Evolutionary conservation across 2,797 vertebrate genomes (phyloP).

Genomic region (Lateolabrax maculatus): DNA sequence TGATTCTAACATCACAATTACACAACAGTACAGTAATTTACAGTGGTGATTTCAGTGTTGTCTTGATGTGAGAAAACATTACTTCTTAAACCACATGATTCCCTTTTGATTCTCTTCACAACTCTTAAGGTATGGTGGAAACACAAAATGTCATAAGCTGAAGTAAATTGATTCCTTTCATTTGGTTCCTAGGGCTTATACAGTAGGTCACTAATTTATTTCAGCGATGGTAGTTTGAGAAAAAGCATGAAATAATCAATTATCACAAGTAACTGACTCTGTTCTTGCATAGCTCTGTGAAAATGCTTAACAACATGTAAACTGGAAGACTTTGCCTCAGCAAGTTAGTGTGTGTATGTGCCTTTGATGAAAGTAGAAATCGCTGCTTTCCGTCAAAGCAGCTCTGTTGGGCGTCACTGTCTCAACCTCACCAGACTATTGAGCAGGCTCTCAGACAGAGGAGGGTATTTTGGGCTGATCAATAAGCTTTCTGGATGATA

Average conservation of each 20-base stretch:
- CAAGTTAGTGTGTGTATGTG: background rate
- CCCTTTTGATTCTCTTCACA: conserved; percentile 2
- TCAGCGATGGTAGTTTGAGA: background rate
- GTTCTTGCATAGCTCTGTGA: background rate
- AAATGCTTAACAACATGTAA: background rate
- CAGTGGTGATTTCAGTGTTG: conserved; percentile 17
- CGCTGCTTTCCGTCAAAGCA: background rate
- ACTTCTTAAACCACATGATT: background rate
- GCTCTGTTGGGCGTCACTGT: conserved; percentile 17
- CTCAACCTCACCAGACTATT: conserved; percentile 47
- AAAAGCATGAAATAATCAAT: background rate
- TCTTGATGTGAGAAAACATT: background rate
- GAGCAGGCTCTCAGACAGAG: conserved; percentile 51
- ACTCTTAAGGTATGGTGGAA: background rate
- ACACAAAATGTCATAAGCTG: background rate
- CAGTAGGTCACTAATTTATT: background rate
- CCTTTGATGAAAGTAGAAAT: conserved; percentile 26
- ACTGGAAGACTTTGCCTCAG: conserved; percentile 1
- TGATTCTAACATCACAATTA: background rate
- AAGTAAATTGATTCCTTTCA: background rate
- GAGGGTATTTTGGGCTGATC: conserved; percentile 57
- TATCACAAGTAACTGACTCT: background rate
- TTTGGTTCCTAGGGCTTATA: background rate
- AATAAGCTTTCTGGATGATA: conserved; percentile 55
- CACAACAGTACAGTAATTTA: conserved; percentile 12